Conservation (phyloP, 1,140 invertebrate species). For the Papilio machaon region DNA sequence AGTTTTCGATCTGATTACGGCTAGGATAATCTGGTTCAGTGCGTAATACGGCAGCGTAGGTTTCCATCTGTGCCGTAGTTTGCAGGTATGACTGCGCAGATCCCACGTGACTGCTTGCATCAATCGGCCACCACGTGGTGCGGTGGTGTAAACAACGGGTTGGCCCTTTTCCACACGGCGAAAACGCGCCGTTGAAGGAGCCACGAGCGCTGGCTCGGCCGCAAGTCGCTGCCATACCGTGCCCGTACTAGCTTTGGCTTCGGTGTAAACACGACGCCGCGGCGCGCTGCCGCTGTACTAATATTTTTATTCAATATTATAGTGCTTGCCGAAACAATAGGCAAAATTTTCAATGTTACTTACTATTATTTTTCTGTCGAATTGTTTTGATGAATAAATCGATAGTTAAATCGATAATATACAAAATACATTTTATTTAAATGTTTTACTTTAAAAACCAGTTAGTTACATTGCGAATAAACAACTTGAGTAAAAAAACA, state of each 20-base stretch:
- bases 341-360: background rate
- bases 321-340: constrained; percentile 26
- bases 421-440: background rate
- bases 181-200: constrained; percentile 44
- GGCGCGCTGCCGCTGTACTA: background rate
- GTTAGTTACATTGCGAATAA: background rate
- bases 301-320: constrained; percentile 15
- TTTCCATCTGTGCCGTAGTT: constrained; percentile 47
- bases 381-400: constrained; percentile 6
- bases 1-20: constrained; percentile 73
- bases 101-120: constrained; percentile 70
- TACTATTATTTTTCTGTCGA: background rate
- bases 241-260: constrained; percentile 20
- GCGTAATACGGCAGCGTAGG: constrained; percentile 48
- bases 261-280: constrained; percentile 34
- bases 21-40: constrained; percentile 57
- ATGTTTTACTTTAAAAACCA: background rate
- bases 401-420: constrained; percentile 1
- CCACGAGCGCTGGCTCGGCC: background rate
- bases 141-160: constrained; percentile 73
- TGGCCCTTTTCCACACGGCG: constrained; percentile 62
- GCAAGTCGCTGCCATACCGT: constrained; percentile 26
- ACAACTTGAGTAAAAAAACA: background rate
- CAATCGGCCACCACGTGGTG: constrained; percentile 75
- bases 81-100: constrained; percentile 56